Evolutionary conservation across 2,797 vertebrate species (phyloP).

Genomic region (Danio jaintianensis): DNA sequence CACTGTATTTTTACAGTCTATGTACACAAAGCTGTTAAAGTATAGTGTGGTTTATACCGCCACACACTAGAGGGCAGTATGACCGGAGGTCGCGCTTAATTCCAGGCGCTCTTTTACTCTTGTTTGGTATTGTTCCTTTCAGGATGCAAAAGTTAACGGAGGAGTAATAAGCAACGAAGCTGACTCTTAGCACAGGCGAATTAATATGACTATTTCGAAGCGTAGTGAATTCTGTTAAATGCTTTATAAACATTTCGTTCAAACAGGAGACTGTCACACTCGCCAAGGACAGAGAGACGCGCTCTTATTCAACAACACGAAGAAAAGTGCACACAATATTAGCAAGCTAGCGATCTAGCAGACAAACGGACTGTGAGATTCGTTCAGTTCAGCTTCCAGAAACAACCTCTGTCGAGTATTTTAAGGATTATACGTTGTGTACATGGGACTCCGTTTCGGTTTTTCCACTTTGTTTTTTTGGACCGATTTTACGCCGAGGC

Average conservation of each 20-base stretch:
- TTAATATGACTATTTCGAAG: background rate
- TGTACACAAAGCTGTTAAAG: too few species aligned
- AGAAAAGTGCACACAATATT: constrained; percentile 24
- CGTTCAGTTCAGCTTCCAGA: background rate
- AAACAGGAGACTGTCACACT: background rate
- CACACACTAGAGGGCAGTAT: constrained; percentile 34
- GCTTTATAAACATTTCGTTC: background rate
- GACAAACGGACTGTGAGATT: background rate
- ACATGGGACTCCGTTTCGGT: too few species aligned
- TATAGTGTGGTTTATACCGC: background rate
- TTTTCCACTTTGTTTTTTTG: background rate
- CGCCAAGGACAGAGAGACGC: background rate
- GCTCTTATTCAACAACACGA: background rate
- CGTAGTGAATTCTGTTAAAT: background rate
- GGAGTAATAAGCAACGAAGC: constrained; percentile 31
- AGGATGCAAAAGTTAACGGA: constrained; percentile 45
- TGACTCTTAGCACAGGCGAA: background rate
- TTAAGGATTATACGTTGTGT: background rate
- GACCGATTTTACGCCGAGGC: background rate
- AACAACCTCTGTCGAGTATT: background rate
- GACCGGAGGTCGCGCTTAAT: constrained; percentile 1
- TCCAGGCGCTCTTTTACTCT: constrained; percentile 35
- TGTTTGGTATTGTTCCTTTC: constrained; percentile 43
- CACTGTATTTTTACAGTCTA: too few species aligned
- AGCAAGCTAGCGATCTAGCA: constrained; percentile 39